Evolutionary conservation across 92 coral and sea anemone genomes (phyloP).

Genomic region (Phymanthus crucifer): DNA sequence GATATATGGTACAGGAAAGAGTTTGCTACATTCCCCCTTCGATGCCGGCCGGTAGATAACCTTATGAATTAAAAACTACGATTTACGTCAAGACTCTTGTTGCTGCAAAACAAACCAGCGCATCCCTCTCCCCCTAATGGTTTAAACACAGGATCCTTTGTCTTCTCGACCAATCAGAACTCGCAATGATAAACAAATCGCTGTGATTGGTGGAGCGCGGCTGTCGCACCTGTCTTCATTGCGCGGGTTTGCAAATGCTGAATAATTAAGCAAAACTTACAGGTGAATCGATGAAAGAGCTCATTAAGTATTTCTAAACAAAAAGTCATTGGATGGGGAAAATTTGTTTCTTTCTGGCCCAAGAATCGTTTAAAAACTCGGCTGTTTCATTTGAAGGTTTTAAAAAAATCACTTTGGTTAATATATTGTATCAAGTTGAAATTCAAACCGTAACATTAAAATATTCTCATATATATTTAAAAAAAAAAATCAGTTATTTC

Average conservation of each 20-base stretch:
- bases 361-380: background rate
- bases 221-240: background rate
- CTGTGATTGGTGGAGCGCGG: slow-evolving; percentile 15
- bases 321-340: background rate
- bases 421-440: background rate
- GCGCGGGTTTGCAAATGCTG: slow-evolving; percentile 2
- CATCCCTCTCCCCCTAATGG: slow-evolving; percentile 5
- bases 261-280: background rate
- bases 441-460: too few relatives aligned
- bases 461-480: too few relatives aligned
- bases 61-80: background rate
- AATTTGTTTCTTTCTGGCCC: background rate
- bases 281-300: slow-evolving; percentile 3
- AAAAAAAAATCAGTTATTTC: too few relatives aligned
- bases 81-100: background rate
- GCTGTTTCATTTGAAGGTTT: background rate
- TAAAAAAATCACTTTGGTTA: background rate
- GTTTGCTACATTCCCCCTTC: background rate
- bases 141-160: background rate
- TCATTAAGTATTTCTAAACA: background rate
- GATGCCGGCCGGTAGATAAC: background rate
- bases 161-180: background rate
- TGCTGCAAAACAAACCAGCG: background rate
- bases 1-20: background rate
- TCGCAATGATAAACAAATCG: background rate